Evolutionary conservation across 2,797 vertebrate species (phyloP).

Genomic region (Poeciliopsis infans): DNA sequence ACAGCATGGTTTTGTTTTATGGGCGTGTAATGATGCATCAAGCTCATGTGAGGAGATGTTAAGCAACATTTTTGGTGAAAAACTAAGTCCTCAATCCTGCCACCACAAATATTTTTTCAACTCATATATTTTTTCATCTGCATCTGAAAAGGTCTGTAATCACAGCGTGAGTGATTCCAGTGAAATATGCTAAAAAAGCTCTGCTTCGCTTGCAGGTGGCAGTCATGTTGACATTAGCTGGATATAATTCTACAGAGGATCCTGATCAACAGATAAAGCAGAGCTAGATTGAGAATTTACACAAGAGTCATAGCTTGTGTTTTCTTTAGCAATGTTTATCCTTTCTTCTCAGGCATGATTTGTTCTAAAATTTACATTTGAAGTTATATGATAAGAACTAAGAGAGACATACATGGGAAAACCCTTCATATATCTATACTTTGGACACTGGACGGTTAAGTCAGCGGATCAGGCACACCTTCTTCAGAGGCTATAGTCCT

Average conservation of each 20-base stretch:
- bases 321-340: not conserved
- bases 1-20: slow-evolving; percentile 9
- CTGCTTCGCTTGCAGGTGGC: not conserved
- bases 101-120: not conserved
- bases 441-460: not conserved
- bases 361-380: not conserved
- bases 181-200: not conserved
- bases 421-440: not conserved
- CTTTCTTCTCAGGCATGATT: not conserved
- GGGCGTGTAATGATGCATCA: not conserved
- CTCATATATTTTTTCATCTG: not conserved
- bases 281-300: not conserved
- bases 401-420: not conserved
- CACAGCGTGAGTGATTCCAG: not conserved
- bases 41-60: not conserved
- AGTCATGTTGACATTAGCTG: not conserved
- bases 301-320: not conserved
- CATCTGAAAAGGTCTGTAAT: not conserved
- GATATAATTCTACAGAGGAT: not conserved
- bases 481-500: not conserved
- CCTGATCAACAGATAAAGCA: not conserved
- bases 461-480: not conserved
- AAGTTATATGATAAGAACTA: not conserved
- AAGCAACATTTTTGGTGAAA: not conserved
- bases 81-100: not conserved